Evolutionary conservation across 2,888 invertebrate species (phyloP).

Genomic region (Neoascia interrupta): DNA sequence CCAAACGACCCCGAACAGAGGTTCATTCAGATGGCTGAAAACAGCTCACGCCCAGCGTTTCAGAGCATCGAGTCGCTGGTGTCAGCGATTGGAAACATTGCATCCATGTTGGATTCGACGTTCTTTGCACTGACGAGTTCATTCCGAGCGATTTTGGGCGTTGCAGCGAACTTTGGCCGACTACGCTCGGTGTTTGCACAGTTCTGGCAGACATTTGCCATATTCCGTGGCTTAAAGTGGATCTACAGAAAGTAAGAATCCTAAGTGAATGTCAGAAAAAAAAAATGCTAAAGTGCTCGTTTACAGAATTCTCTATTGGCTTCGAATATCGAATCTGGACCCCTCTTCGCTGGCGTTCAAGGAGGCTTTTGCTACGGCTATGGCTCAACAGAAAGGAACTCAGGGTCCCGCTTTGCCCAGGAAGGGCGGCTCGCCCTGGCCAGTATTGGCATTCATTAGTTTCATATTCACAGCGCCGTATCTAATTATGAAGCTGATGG

Average conservation of each 20-base stretch:
- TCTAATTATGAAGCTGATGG: conserved; percentile 90
- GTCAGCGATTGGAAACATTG: conserved; percentile 94
- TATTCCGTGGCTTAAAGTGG: conserved; percentile 90
- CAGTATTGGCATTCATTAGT: conserved; percentile 92
- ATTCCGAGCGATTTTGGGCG: conserved; percentile 95
- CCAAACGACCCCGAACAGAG: conserved; percentile 79
- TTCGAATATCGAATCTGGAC: conserved; percentile 77
- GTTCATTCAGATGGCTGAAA: conserved; percentile 93
- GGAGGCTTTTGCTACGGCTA: conserved; percentile 80
- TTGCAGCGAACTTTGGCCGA: conserved; percentile 96
- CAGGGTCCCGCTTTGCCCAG: conserved; percentile 77
- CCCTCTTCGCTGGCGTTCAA: conserved; percentile 79
- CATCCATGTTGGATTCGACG: conserved; percentile 98
- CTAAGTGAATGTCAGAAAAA: neutral
- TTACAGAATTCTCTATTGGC: conserved; percentile 76
- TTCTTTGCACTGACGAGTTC: conserved; percentile 97
- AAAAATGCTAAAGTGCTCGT: neutral
- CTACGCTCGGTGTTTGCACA: conserved; percentile 91
- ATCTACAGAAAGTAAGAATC: conserved; percentile 83
- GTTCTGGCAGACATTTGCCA: conserved; percentile 92
- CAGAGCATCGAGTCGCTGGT: conserved; percentile 96
- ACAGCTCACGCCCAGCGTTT: conserved; percentile 94
- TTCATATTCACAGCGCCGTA: conserved; percentile 95
- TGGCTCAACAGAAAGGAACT: conserved; percentile 77
- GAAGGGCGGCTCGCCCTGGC: conserved; percentile 86